Evolutionary conservation across 37 sponge, comb jelly and placozoan species (phyloP), one percentile per base, ranked within the genome.

Genomic region (Petrosia ficiformis): DNA sequence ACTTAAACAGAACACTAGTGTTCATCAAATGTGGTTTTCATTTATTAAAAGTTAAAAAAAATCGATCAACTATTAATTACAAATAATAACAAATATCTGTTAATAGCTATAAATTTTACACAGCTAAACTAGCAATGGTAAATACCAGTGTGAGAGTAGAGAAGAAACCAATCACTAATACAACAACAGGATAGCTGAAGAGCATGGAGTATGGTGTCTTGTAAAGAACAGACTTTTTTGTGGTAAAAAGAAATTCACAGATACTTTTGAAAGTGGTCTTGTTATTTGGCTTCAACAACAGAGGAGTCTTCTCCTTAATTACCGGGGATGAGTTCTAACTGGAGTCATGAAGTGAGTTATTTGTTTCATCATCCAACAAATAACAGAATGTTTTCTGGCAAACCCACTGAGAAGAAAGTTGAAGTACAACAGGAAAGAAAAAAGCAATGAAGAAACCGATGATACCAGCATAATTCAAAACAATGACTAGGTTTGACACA

Each of bases 391-490:
- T 70, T 36, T 60, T 77, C 19, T 60, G 65, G 64, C 84, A 84
- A 39, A 71, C 66, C 11, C 63, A 59, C 14, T 63, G 71, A 35
- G 84, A 84, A 21, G 56, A 44, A 36, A 84, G 64, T 44, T 84
- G 78, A 34, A 84, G 78, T 1, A 36, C 31, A 19, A 44, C 57
- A 2, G 95, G 92, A 40, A 87, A 80, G 48, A 83, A 43, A 59
- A 80, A 91, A 19, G 78, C 78, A 40, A 87, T 74, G 57, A 71
- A 52, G 66, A 87, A 91, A 22, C 81, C 92, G 36, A 80, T 11
- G 22, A 94, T 67, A 2, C 95, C 95, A 10, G 89, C 85, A 71
- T 73, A 94, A 35, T 83, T 80, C 35, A 90, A 58, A 10, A 94
- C 83, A 16, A 71, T 67, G 39, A 94, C 90, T 56, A 94, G 59